Base-by-base conservation (phyloP, 2,113 vertebrate genomes). In the Myiozetetes cayanensis region DNA sequence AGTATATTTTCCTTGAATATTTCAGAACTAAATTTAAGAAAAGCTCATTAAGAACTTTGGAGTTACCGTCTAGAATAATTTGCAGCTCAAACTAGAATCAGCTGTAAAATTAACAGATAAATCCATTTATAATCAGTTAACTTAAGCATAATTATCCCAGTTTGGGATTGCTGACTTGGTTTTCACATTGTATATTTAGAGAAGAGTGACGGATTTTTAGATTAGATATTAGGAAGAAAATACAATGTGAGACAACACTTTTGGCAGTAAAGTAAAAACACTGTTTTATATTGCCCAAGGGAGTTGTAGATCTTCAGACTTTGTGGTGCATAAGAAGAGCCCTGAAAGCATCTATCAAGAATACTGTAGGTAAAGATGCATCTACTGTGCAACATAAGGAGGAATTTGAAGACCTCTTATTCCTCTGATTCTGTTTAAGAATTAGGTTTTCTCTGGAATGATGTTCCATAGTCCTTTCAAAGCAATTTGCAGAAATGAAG, bases 71-170 rank as follows among this genome's bases (percentile, higher is more conserved):
- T 97, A 97, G 82, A 61, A 65, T 96, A 96, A 96, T 95, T 98
- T 98, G 75, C 96, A 98, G 93, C 95, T 98, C 97, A 94, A 94
- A 92, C 81, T 70, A 84, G 90, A 98, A 98, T 98, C 97, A 98
- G 78, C 89, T 96, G 73, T 96, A 94, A 97, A 93, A 96, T 98
- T 98, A 98, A 97, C 97, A 96, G 96, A 96, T 86, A 56, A 49
- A 83, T 56, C 83, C 91, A 92, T 97, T 97, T 97, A 72, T 90
- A 90, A 95, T 98, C 91, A 89, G 66, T 97, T 97, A 97, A 97
- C 97, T 97, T 77, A 96, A 97, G 84, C 79, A 89, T 97, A 95
- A 96, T 84, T 71, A 94, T 95, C 94, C 89, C 92, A 74, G 49
- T 84, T 70, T 44, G 27, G 15, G 35, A 71, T 62, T 63, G 28